phyloP scores from a whole-genome alignment of 2,113 vertebrate genomes.

The Romanogobio albipinnatus region DNA sequence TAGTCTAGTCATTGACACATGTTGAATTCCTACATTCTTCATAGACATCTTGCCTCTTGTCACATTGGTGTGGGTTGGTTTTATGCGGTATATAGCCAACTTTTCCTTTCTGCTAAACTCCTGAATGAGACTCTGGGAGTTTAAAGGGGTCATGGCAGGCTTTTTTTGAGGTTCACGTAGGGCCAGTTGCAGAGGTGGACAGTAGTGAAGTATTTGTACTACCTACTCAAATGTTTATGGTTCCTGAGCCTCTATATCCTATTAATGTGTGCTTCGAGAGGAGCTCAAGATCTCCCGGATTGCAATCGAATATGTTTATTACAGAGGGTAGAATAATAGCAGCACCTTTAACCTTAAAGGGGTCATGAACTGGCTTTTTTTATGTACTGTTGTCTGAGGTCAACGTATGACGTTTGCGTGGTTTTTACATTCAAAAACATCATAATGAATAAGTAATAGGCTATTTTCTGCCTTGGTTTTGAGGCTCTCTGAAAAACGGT shows the following conservation, averaged over 20 bases:
- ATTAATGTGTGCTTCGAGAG: not conserved
- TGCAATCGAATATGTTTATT: no score
- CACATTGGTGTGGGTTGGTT: not conserved
- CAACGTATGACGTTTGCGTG: no score
- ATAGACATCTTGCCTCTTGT: not conserved
- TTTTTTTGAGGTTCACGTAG: not conserved
- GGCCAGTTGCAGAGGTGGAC: no score
- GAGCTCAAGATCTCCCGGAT: not conserved
- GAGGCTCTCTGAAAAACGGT: no score
- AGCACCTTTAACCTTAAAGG: no score
- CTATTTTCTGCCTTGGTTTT: no score
- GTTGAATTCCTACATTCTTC: not conserved
- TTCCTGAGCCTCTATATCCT: not conserved
- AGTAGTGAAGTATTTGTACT: no score
- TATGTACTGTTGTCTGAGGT: no score
- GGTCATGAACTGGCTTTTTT: no score
- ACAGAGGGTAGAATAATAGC: no score
- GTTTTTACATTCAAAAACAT: no score
- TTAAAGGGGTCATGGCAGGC: not conserved
- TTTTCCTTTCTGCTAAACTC: not conserved
- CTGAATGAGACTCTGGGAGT: not conserved
- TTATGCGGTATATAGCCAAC: not conserved
- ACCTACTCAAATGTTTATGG: not conserved
- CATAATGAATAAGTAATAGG: no score
- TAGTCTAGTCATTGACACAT: not conserved